Base-by-base conservation (phyloP, 1,140 invertebrate genomes). In the Drosophila pectinifera region DNA sequence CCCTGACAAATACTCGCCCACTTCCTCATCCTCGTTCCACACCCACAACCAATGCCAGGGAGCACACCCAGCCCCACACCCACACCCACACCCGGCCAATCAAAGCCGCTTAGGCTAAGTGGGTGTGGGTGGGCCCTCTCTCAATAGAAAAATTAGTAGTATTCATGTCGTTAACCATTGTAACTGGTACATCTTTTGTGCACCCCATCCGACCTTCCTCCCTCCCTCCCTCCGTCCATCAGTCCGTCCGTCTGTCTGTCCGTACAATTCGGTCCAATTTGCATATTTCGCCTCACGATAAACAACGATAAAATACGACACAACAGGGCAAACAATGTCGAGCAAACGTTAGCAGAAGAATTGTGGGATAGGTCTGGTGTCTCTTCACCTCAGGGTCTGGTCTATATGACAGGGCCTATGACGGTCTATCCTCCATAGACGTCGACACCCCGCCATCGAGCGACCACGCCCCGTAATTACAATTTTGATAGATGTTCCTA, bases 81-180 rank as follows among this genome's bases (percentile, higher is more conserved):
- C 7, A 34, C 38, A 43, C 36, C 36, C 26, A 55, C 51, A 57
- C 49, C 49, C 51, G 38, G 22, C 43, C 34, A 69, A 55, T 26
- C 46, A 67, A 55, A 53, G 36, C 28, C 57, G 31, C 42, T 54
- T 41, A 38, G 46, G 39, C 41, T 46, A 38, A 63, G 36, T 54
- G 72, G 41, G 41, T 36, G 26, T 28, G 42, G 73, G 46, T n/a
- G 20, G 73, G 28, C 4, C 4, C 26, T 18, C 26, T 65, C n/a
- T 49, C 46, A 83, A 88, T 88, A 83, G 59, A 64, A 64, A 89
- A 88, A 88, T 88, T 88, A 88, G 70, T 70, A 74, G 67, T 69
- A 77, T 88, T 89, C 83, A 86, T 88, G 83, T 88, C 83, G 83
- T 86, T 88, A 86, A 86, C 79, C 65, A 86, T 86, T 88, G 83